phyloP scores from a whole-genome alignment of 2,113 vertebrate species.

The Chaetodon auriga region DNA sequence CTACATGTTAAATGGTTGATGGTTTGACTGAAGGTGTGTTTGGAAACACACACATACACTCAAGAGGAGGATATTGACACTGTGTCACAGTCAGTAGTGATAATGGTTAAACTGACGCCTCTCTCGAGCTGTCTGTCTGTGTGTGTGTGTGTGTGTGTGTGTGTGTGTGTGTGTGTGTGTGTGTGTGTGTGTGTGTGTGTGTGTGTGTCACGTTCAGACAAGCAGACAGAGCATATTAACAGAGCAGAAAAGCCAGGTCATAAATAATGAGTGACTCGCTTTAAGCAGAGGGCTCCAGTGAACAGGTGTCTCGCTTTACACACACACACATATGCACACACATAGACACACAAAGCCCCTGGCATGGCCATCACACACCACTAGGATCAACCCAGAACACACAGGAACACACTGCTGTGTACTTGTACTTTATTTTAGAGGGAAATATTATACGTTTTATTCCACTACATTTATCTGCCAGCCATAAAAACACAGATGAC shows the following conservation, averaged over 20 bases:
- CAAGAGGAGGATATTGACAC: constrained; percentile 2
- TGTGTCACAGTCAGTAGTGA: background rate
- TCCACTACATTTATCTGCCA: background rate
- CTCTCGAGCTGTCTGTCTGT: background rate
- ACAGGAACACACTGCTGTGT: background rate
- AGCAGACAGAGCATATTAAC: constrained; percentile 48
- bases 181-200: constrained; percentile 1
- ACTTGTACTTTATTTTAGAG: background rate
- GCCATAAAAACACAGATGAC: too few species aligned
- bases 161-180: constrained; percentile 19
- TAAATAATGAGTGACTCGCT: constrained; percentile 67
- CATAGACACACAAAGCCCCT: constrained; percentile 19
- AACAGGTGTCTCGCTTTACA: constrained; percentile 72
- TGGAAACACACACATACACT: background rate
- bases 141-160: constrained; percentile 6
- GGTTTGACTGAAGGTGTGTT: background rate
- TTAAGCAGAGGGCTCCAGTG: constrained; percentile 65
- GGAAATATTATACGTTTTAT: background rate
- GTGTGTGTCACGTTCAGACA: constrained; percentile 25
- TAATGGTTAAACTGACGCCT: constrained; percentile 20
- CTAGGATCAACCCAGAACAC: constrained; percentile 10
- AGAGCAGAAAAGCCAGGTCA: constrained; percentile 59
- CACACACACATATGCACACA: constrained; percentile 34
- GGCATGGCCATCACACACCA: constrained; percentile 21
- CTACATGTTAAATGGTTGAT: background rate